phyloP scores from a whole-genome alignment of 2,888 invertebrate species.

The Thereva nobilitata region DNA sequence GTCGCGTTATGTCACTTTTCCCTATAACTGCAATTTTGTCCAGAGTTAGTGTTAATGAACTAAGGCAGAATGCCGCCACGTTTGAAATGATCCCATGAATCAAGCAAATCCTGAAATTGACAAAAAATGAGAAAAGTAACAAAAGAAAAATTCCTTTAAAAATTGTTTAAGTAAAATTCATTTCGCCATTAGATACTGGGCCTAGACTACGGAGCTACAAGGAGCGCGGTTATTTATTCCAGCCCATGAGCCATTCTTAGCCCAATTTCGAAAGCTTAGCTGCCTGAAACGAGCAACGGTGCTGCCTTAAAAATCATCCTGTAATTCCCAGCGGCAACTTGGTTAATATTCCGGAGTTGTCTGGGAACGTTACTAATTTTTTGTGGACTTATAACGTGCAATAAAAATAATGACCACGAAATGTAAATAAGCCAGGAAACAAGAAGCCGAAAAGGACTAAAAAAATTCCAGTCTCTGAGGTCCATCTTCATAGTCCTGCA shows the following conservation, averaged over 20 bases:
- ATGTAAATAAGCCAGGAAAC: slow-evolving; percentile 38
- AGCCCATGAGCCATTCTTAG: not conserved
- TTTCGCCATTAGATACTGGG: too few species aligned
- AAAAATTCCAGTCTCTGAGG: not conserved
- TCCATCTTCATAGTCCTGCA: slow-evolving; percentile 5
- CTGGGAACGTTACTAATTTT: slow-evolving; percentile 36
- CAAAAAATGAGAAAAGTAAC: too few species aligned
- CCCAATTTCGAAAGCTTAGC: slow-evolving; percentile 20
- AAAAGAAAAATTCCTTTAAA: too few species aligned
- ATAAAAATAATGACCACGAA: slow-evolving; percentile 35
- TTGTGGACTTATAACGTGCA: slow-evolving; percentile 32
- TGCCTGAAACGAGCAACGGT: not conserved
- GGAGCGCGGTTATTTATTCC: too few species aligned
- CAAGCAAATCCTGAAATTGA: too few species aligned
- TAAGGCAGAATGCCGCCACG: too few species aligned
- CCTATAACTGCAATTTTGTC: too few species aligned
- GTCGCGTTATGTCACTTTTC: too few species aligned
- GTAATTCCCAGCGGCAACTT: slow-evolving; percentile 26
- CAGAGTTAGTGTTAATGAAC: too few species aligned
- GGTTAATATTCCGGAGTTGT: slow-evolving; percentile 34
- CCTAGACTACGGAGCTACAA: too few species aligned
- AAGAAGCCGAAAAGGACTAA: slow-evolving; percentile 5
- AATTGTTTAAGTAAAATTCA: too few species aligned
- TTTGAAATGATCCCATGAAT: too few species aligned
- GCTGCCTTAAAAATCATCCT: slow-evolving; percentile 16